Conservation (phyloP, 92 coral and sea anemone species). For the Porites rus region DNA sequence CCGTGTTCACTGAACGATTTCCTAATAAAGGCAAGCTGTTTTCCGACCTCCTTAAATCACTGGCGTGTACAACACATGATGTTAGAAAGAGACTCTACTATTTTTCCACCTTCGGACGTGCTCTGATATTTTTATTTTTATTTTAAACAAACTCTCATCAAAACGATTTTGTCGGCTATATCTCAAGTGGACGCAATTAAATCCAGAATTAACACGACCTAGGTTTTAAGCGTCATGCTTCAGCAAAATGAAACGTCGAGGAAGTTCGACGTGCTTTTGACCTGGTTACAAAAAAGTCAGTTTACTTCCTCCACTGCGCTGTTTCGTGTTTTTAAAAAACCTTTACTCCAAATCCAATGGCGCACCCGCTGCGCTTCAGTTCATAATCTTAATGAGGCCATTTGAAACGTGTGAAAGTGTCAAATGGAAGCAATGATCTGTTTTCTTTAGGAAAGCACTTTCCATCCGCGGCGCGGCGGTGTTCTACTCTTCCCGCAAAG, state of each 20-base stretch:
- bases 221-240: neutral
- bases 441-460: slow-evolving; percentile 9
- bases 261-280: neutral
- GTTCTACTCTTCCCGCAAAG: slow-evolving; percentile 6
- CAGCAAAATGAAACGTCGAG: neutral
- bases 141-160: slow-evolving; percentile 39
- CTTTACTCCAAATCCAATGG: slow-evolving; percentile 5
- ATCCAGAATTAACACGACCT: slow-evolving; percentile 18
- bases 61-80: neutral
- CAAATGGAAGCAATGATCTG: slow-evolving; percentile 45
- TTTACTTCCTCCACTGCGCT: slow-evolving; percentile 9
- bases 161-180: slow-evolving; percentile 2
- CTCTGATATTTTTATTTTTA: neutral
- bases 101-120: neutral
- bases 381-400: slow-evolving; percentile 42
- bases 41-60: neutral
- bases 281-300: neutral
- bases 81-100: neutral
- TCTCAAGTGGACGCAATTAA: slow-evolving; percentile 52
- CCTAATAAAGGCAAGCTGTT: slow-evolving; percentile 7
- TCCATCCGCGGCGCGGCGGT: neutral
- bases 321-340: neutral
- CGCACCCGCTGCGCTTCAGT: slow-evolving; percentile 4
- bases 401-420: slow-evolving; percentile 46
- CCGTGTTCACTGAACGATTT: slow-evolving; percentile 13